These are phyloP conservation scores for Prietella phreatophila DNA, from an alignment of 2,113 vertebrate species.

Conservation along the genomic window DNA sequence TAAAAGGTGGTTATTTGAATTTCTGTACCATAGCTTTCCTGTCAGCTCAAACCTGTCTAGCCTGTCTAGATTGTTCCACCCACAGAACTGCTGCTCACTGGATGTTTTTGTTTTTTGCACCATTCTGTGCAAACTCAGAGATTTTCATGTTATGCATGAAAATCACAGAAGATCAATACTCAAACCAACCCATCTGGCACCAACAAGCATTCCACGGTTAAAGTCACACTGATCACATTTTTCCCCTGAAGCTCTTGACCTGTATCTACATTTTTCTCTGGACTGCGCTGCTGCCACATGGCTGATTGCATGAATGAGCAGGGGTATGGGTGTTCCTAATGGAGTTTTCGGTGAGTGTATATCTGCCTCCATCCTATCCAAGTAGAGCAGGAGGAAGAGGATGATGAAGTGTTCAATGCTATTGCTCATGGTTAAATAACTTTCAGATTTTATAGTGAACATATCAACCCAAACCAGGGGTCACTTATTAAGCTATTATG, in stretches of 20 bases:
- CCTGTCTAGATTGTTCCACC: background rate
- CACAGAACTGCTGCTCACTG: background rate
- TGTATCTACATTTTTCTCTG: background rate
- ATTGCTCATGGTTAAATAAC: constrained; percentile 3
- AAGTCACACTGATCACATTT: background rate
- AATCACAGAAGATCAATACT: background rate
- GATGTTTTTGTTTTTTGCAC: background rate
- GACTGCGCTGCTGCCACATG: background rate
- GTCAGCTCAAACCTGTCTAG: background rate
- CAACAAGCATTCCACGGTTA: background rate
- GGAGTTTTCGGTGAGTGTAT: background rate
- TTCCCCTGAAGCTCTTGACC: background rate
- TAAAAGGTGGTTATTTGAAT: background rate
- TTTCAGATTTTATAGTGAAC: constrained; percentile 2
- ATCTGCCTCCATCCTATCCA: background rate
- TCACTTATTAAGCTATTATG: constrained; percentile 15
- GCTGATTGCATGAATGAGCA: background rate
- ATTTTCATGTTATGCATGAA: background rate
- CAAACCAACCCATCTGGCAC: background rate
- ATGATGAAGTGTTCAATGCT: background rate
- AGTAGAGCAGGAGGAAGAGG: background rate
- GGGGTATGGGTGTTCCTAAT: background rate
- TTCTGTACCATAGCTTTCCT: background rate
- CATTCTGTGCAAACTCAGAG: background rate
- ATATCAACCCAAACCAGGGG: background rate